Percentiles rank a stretch among this genome's conserved stretches.
Evolutionary conservation across 1,140 invertebrate genomes (phyloP).

Genomic region (Drosophila mayri): DNA sequence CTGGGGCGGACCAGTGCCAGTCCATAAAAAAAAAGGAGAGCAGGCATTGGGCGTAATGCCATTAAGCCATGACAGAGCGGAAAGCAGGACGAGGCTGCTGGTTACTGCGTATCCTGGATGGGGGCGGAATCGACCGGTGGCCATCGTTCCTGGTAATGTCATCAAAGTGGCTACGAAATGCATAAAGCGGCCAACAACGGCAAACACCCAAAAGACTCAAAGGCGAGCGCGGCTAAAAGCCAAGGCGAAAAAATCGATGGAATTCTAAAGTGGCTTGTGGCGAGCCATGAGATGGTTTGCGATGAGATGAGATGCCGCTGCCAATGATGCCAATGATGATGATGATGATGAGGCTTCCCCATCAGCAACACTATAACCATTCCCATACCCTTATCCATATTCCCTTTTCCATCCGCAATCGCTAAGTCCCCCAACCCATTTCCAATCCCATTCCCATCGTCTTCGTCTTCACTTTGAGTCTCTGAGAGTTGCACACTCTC

Average conservation of each 20-base stretch:
- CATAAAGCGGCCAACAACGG: conserved; percentile 68
- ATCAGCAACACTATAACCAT: conserved; percentile 27
- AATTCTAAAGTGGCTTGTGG: conserved; percentile 73
- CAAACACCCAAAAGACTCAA: conserved; percentile 60
- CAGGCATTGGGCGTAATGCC: conserved; percentile 43
- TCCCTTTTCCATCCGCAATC: conserved; percentile 36
- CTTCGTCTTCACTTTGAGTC: conserved; percentile 60
- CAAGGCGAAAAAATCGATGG: conserved; percentile 72
- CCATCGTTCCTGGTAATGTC: conserved; percentile 66
- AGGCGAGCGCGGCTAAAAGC: conserved; percentile 64
- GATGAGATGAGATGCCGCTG: conserved; percentile 7
- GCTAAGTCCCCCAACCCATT: conserved; percentile 22
- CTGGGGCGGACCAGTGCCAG: conserved; percentile 32
- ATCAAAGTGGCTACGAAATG: conserved; percentile 81
- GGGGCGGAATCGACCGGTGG: conserved; percentile 4
- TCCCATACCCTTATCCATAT: conserved; percentile 5
- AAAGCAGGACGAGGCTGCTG: conserved; percentile 17
- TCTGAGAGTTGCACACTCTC: conserved; percentile 59
- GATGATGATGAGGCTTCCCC: conserved; percentile 33
- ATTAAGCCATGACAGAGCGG: conserved; percentile 57
- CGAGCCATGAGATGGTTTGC: conserved; percentile 4
- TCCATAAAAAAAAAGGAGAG: conserved; percentile 10
- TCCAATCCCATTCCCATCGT: conserved; percentile 25
- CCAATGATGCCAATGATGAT: conserved; percentile 9
- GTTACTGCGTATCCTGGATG: neutral